Evolutionary conservation across 2,888 invertebrate species (phyloP).

Genomic region (Kuschelorhynchus macadamiae): DNA sequence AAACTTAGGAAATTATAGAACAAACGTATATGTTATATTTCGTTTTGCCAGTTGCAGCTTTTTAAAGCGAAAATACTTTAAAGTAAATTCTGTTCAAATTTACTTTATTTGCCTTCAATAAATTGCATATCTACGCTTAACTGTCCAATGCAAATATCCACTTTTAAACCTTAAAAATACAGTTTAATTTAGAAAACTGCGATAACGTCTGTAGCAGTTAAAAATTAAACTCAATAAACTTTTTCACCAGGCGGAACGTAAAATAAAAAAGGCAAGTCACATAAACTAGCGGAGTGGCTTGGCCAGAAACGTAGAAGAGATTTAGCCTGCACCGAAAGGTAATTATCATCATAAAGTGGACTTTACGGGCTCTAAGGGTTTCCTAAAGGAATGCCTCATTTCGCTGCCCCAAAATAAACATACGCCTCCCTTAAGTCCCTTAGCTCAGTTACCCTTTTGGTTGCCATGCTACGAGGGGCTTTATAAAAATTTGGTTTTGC

Average conservation of each 20-base stretch:
- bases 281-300: conserved; percentile 34
- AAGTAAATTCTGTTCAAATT: no score
- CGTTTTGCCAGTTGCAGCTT: no score
- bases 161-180: conserved; percentile 11
- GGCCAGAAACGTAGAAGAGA: conserved; percentile 40
- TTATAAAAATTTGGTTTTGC: no score
- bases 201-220: conserved; percentile 40
- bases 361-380: conserved; percentile 68
- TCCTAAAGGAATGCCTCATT: conserved; percentile 68
- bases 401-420: conserved; percentile 62
- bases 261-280: conserved; percentile 36
- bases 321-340: conserved; percentile 57
- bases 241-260: conserved; percentile 15
- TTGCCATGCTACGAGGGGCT: conserved; percentile 1
- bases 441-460: conserved; percentile 37
- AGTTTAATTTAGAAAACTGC: conserved; percentile 32
- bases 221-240: conserved; percentile 36
- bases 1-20: no score
- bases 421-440: conserved; percentile 57
- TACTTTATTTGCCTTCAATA: no score
- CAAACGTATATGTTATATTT: no score
- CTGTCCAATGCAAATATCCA: conserved; percentile 4
- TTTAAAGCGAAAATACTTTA: no score
- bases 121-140: no score
- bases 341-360: conserved; percentile 70